Evolutionary conservation across 2,797 vertebrate genomes (phyloP).

Genomic region (Xenentodon cancila): DNA sequence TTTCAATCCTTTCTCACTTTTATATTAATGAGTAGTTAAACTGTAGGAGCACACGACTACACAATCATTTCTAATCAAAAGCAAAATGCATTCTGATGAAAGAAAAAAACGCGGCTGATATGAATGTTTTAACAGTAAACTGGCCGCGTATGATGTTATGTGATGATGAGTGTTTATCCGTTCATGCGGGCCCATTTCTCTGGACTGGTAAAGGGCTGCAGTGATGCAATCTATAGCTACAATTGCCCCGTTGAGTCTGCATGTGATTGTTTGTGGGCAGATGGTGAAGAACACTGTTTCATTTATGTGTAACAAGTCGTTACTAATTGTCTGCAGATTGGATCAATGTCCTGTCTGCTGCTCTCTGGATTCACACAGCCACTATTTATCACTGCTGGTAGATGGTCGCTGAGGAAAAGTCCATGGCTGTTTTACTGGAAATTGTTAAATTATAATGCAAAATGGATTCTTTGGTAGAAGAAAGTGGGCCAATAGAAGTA

Average conservation of each 20-base stretch:
- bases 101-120: background rate
- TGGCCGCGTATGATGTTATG: background rate
- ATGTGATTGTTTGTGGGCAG: conserved; percentile 50
- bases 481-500: conserved; percentile 19
- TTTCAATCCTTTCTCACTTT: conserved; percentile 18
- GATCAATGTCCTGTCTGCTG: conserved; percentile 69
- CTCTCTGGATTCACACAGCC: conserved; percentile 29
- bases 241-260: conserved; percentile 35
- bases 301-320: conserved; percentile 76
- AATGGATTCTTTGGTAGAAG: conserved; percentile 22
- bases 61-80: conserved; percentile 12
- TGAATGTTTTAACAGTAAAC: conserved; percentile 22
- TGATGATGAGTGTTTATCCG: background rate
- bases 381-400: conserved; percentile 37
- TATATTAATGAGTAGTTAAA: conserved; percentile 17
- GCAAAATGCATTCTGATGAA: conserved; percentile 22
- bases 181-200: conserved; percentile 24
- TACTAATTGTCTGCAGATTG: conserved; percentile 79
- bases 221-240: conserved; percentile 19
- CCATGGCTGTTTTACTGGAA: conserved; percentile 28
- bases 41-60: background rate
- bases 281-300: conserved; percentile 61
- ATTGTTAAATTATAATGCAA: conserved; percentile 25
- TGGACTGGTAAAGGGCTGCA: conserved; percentile 6
- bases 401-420: conserved; percentile 35